Conservation (phyloP, 2,113 vertebrate genomes). For the Speoplatyrhinus poulsoni region DNA sequence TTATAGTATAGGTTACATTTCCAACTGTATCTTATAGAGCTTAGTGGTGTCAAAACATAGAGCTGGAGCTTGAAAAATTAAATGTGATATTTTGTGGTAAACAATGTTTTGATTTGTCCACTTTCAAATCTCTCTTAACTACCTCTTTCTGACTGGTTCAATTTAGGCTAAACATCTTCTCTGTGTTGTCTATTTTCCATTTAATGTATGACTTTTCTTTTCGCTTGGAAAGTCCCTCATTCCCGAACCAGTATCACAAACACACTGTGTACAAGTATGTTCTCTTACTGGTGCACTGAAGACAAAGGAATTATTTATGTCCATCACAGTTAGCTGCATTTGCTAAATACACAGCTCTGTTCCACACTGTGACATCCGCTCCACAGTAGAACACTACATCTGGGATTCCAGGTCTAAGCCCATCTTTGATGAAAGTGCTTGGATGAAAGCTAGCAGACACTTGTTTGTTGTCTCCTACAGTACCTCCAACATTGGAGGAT, state of each 20-base stretch:
- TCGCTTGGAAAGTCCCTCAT: not conserved
- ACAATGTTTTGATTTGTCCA: not conserved
- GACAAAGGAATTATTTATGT: constrained; percentile 17
- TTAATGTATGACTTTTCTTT: not conserved
- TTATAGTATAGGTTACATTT: too few relatives aligned
- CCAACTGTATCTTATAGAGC: too few relatives aligned
- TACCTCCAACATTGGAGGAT: constrained; percentile 51
- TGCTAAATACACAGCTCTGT: constrained; percentile 35
- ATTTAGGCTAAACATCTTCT: not conserved
- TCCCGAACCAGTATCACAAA: not conserved
- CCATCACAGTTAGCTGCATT: constrained; percentile 29
- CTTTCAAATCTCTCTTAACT: not conserved
- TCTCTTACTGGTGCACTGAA: not conserved
- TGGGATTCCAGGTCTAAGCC: constrained; percentile 56
- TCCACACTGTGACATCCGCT: constrained; percentile 61
- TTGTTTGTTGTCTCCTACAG: constrained; percentile 48
- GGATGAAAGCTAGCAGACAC: constrained; percentile 59
- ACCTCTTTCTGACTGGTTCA: constrained; percentile 18
- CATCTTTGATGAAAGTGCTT: constrained; percentile 59
- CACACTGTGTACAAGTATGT: not conserved
- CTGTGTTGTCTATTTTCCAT: not conserved
- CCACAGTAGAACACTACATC: constrained; percentile 42
- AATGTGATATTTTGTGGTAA: not conserved
- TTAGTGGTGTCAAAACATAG: too few relatives aligned
- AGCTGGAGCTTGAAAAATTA: not conserved